These are phyloP conservation scores for Nettapus auritus DNA, from an alignment of 2,113 vertebrate genomes.

Conservation along the genomic window DNA sequence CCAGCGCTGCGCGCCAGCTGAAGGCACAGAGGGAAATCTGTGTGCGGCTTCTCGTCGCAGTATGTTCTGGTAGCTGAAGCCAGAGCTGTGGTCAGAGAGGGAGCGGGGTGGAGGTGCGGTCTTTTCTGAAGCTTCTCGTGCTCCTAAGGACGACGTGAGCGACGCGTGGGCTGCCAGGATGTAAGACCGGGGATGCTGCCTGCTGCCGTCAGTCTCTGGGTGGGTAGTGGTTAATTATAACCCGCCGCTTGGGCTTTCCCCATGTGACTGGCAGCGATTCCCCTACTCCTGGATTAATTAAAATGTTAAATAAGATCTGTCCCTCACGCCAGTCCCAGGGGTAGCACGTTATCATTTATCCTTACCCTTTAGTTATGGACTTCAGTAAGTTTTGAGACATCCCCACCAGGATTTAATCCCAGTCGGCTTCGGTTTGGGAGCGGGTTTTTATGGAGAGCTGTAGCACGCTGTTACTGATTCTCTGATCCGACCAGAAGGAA, in stretches of 20 bases:
- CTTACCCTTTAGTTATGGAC: conserved; percentile 43
- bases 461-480: neutral
- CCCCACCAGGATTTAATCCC: conserved; percentile 8
- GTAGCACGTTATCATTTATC: conserved; percentile 3
- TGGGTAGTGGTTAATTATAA: conserved; percentile 61
- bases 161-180: neutral
- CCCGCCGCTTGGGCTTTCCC: conserved; percentile 49
- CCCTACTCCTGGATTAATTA: conserved; percentile 60
- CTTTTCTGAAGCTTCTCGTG: neutral
- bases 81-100: neutral
- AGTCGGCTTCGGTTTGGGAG: neutral
- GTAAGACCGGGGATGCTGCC: neutral
- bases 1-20: neutral
- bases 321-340: neutral
- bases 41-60: neutral
- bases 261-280: neutral
- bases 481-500: neutral
- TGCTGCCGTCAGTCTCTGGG: neutral
- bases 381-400: neutral
- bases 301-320: conserved; percentile 58
- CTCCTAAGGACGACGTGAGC: neutral
- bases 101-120: neutral
- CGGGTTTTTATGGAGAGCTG: neutral
- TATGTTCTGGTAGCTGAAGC: conserved; percentile 9
- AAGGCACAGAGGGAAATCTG: neutral